Base-by-base conservation (phyloP, 2,888 invertebrate genomes). In the Crepidodera aurea region DNA sequence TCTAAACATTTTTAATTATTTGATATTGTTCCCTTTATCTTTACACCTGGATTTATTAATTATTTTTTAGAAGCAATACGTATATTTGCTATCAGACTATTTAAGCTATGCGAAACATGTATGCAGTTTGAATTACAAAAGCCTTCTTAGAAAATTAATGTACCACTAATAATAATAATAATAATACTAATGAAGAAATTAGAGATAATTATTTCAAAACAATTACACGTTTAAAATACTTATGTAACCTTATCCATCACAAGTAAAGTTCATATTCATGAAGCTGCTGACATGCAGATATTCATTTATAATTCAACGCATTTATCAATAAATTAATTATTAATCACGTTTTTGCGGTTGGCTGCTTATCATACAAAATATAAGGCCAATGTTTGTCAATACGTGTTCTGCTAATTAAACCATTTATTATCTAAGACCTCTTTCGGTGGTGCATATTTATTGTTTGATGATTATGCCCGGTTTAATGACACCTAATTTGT, bases 381-480 rank as follows among this genome's bases (percentile, higher is more conserved):
- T 39, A 55, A 60, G 57, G 56, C 64, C 54, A 48, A 62, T 66
- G 69, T 69, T 67, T 65, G 69, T 64, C 69, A 65, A 68, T 71
- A 73, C 73, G 73, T 73, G 73, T 66, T 69, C 64, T 67, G 71
- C 68, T 73, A 73, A 72, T 73, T 73, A 72, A 72, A 70, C 68
- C 68, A 70, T 69, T 68, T 66, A 68, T 71, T 69, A 71, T 70
- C 68, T 66, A 67, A 67, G 66, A 60, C 62, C 65, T 65, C 69
- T 67, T 65, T 64, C 61, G 60, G 50, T 60, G 60, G 62, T 67
- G 64, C 61, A 65, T 69, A 67, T 69, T 69, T 69, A 65, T 66
- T 69, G 62, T 65, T 64, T 65, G 60, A 60, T 60, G 64, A 67
- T 65, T 62, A 65, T 15, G 64, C 51, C n/a, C 51, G 51, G 69